Evolutionary conservation across 1,140 invertebrate genomes (phyloP).

Genomic region (Drosophila virilis): DNA sequence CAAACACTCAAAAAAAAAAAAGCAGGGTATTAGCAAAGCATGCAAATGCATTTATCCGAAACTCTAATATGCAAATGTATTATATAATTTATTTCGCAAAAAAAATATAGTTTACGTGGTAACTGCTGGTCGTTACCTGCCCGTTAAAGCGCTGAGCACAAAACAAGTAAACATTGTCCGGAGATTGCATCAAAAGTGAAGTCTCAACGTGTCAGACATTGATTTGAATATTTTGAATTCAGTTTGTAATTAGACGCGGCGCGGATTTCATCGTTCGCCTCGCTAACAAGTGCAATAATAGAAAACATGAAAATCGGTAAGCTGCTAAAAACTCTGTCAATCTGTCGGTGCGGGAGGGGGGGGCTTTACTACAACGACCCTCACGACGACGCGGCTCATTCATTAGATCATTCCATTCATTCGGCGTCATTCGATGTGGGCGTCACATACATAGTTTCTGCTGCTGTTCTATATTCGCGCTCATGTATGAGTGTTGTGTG

Average conservation of each 20-base stretch:
- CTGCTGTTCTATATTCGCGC: conserved; percentile 30
- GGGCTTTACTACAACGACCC: conserved; percentile 55
- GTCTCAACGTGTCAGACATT: conserved; percentile 53
- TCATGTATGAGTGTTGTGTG: conserved; percentile 4
- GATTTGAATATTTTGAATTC: conserved; percentile 74
- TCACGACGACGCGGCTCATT: conserved; percentile 67
- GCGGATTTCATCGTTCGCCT: conserved; percentile 39
- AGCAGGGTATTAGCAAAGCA: neutral
- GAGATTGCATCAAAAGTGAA: conserved; percentile 55
- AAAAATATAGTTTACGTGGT: neutral
- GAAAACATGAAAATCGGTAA: conserved; percentile 71
- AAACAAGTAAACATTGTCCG: conserved; percentile 26
- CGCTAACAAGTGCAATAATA: conserved; percentile 15
- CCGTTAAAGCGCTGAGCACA: neutral
- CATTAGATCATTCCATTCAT: conserved; percentile 78
- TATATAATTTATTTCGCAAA: too few relatives aligned
- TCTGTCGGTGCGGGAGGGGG: neutral
- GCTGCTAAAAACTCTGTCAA: conserved; percentile 32
- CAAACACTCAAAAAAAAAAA: neutral
- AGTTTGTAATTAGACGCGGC: conserved; percentile 64
- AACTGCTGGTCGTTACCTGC: neutral
- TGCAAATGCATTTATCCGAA: neutral
- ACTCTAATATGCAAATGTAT: too few relatives aligned
- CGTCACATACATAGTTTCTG: conserved; percentile 32
- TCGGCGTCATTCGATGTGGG: conserved; percentile 55